Base-by-base conservation (phyloP, 2,113 vertebrate genomes). In the Laterallus jamaicensis region DNA sequence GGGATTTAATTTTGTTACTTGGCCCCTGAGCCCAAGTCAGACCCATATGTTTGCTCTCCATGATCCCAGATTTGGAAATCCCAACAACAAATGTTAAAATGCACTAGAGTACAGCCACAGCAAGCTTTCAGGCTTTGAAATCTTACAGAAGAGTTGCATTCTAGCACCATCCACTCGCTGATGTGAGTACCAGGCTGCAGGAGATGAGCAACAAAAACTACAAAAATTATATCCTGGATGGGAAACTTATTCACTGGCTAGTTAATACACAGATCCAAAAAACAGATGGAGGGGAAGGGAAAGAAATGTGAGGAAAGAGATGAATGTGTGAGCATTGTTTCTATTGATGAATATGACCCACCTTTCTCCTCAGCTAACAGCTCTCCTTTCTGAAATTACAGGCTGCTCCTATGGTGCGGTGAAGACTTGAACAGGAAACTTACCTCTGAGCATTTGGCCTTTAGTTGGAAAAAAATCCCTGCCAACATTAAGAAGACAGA, bases 361-460 rank as follows among this genome's bases (percentile, higher is more conserved):
- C 68, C 5, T 39, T 11, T 93, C 5, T 56, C 39, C 71, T 67
- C 12, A 11, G 24, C 39, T 37, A 92, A n/a, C 1, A 3, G 49
- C 20, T 49, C 75, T 59, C 12, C 39, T 79, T 91, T 96, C 83
- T 90, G 19, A 69, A 69, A 64, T 62, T 37, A 92, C 32, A 89
- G 85, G 60, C 19, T 77, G 37, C 35, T 64, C 9, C 56, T 54
- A 26, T 32, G 47, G 55, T 54, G 31, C 32, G 50, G 55, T 89
- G 31, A 79, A 69, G 55, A 21, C 37, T 81, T 60, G n/a, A 67
- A 52, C 32, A 24, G 83, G 59, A 80, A 93, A 68, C 82, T 96
- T 62, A 91, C 49, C 64, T 42, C 69, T 16, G 22, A 85, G 78
- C 31, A 50, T 74, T 67, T 67, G 56, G 80, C 54, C 63, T 86